Conservation (phyloP, 2,797 vertebrate species). For the Podarcis lilfordi region DNA sequence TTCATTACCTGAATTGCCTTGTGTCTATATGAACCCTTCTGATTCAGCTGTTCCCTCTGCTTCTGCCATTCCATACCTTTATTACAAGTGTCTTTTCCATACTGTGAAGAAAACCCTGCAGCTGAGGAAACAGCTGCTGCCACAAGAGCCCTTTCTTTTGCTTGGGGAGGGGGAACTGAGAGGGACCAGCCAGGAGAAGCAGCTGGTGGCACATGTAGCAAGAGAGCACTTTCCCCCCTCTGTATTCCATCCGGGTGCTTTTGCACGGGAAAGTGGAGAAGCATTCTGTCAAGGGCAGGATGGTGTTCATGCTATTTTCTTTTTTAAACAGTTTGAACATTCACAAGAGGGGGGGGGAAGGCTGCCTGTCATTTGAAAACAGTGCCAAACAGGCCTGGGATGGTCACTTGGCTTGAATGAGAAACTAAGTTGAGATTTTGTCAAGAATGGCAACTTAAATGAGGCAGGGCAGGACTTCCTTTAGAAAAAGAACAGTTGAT, state of each 20-base stretch:
- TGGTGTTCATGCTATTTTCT: not conserved
- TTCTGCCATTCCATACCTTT: not conserved
- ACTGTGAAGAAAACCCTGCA: not conserved
- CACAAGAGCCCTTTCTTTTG: not conserved
- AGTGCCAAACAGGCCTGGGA: not conserved
- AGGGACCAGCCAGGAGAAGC: not conserved
- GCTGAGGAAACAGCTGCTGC: conserved; percentile 7
- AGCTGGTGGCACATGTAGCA: not conserved
- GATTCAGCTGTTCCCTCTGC: not conserved
- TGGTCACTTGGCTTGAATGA: not conserved
- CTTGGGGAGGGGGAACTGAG: not conserved
- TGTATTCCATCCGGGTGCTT: not conserved
- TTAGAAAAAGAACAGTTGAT: not conserved
- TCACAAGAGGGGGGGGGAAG: no score
- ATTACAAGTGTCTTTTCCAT: not conserved
- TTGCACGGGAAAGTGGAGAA: not conserved
- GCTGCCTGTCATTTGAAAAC: not conserved
- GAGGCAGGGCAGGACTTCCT: not conserved
- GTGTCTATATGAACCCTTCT: not conserved
- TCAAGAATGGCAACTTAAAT: not conserved
- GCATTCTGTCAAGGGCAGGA: not conserved
- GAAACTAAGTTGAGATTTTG: not conserved
- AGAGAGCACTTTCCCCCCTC: no score
- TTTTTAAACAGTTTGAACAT: not conserved
- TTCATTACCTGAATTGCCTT: not conserved